phyloP scores from a whole-genome alignment of 2,797 vertebrate genomes.

The Echeneis naucrates region DNA sequence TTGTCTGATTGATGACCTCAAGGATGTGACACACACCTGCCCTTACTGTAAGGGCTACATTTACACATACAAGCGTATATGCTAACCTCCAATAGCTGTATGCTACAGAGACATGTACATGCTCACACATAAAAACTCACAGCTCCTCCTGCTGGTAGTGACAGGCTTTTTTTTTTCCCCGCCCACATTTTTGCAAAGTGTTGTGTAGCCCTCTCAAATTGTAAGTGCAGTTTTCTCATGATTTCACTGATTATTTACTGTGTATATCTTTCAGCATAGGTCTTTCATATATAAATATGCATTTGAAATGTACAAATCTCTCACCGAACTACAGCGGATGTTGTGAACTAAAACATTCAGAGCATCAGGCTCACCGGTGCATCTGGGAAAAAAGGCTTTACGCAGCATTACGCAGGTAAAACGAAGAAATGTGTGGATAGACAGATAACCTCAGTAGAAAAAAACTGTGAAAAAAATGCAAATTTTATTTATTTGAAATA shows the following conservation, averaged over 20 bases:
- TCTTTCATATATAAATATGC: slow-evolving; percentile 63
- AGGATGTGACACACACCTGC: slow-evolving; percentile 98
- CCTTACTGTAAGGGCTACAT: slow-evolving; percentile 99
- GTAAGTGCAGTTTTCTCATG: slow-evolving; percentile 70
- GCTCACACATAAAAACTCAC: slow-evolving; percentile 59
- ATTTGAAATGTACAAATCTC: slow-evolving; percentile 61
- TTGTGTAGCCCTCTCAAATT: slow-evolving; percentile 67
- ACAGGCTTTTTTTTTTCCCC: slow-evolving; percentile 31
- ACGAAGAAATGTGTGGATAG: not conserved
- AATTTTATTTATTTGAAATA: slow-evolving; percentile 68
- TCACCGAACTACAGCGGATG: slow-evolving; percentile 36
- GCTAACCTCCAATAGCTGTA: slow-evolving; percentile 87
- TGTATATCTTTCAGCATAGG: slow-evolving; percentile 64
- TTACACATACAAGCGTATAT: slow-evolving; percentile 99
- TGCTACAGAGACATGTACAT: slow-evolving; percentile 68
- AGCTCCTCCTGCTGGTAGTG: slow-evolving; percentile 68
- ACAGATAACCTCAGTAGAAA: slow-evolving; percentile 29
- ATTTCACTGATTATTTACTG: slow-evolving; percentile 68
- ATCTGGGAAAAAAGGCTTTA: slow-evolving; percentile 34
- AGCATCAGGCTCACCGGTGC: slow-evolving; percentile 21
- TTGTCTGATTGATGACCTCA: slow-evolving; percentile 97
- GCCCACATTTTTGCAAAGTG: slow-evolving; percentile 68
- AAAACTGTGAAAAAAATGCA: slow-evolving; percentile 73
- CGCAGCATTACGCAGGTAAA: slow-evolving; percentile 51
- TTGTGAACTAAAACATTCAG: slow-evolving; percentile 34